Conservation (phyloP, 1,140 invertebrate species). For the Bradysia coprophila region DNA sequence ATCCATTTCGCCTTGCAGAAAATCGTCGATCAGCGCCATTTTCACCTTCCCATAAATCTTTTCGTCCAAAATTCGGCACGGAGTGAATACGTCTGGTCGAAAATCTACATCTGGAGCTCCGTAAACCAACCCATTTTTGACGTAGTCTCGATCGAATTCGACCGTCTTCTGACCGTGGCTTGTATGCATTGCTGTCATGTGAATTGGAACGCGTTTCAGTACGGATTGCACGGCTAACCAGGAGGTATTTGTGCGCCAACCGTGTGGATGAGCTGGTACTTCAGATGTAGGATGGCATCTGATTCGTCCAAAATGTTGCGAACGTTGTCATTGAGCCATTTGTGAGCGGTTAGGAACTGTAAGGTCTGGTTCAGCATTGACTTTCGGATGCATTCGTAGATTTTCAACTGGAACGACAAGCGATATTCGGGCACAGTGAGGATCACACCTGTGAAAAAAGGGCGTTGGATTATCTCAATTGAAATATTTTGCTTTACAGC, state of each 20-base stretch:
- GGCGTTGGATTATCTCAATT: neutral
- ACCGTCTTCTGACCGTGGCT: neutral
- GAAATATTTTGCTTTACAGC: neutral
- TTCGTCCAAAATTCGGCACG: neutral
- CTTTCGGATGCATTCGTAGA: neutral
- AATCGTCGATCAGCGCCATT: neutral
- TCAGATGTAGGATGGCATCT: neutral
- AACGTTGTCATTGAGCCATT: neutral
- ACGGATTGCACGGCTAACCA: neutral
- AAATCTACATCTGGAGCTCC: neutral
- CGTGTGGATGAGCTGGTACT: neutral
- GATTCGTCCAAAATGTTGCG: no score
- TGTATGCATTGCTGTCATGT: neutral
- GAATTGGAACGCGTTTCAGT: neutral
- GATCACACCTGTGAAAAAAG: neutral
- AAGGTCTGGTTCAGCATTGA: neutral
- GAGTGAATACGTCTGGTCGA: no score
- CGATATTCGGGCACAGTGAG: neutral
- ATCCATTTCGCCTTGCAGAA: neutral
- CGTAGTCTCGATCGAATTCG: neutral
- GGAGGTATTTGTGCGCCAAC: neutral
- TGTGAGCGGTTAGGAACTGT: neutral
- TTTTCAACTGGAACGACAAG: neutral
- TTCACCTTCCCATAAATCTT: neutral
- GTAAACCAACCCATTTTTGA: neutral